Evolutionary conservation across 2,888 invertebrate species (phyloP).

Genomic region (Drosophila infuscata): DNA sequence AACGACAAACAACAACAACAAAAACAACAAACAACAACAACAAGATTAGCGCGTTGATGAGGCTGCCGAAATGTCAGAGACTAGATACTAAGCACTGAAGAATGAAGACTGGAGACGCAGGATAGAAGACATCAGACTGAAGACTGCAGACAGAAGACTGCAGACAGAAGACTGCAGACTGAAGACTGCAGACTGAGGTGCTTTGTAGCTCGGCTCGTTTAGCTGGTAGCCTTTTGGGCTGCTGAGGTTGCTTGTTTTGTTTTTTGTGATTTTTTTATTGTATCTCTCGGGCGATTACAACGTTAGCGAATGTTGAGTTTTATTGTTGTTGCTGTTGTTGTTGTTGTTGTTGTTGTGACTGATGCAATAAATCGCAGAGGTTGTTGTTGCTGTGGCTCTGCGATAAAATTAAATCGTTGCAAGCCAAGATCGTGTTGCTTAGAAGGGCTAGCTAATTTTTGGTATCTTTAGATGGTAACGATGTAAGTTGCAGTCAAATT

Average conservation of each 20-base stretch:
- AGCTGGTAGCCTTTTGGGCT: constrained; percentile 59
- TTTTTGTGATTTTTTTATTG: constrained; percentile 34
- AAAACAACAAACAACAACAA: constrained; percentile 43
- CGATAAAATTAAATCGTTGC: constrained; percentile 75
- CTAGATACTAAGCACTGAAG: constrained; percentile 20
- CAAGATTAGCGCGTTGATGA: constrained; percentile 74
- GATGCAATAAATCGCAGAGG: constrained; percentile 76
- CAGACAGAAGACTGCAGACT: background rate
- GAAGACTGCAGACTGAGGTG: constrained; percentile 8
- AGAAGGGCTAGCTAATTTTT: constrained; percentile 18
- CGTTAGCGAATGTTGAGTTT: constrained; percentile 59
- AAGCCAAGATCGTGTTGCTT: constrained; percentile 57
- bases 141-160: background rate
- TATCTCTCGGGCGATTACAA: constrained; percentile 65
- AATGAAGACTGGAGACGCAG: constrained; percentile 5
- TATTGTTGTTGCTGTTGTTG: constrained; percentile 13
- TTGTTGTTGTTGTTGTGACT: constrained; percentile 35
- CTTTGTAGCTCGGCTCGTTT: constrained; percentile 44
- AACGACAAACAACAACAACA: constrained; percentile 11
- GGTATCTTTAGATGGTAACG: background rate
- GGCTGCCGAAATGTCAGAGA: constrained; percentile 64
- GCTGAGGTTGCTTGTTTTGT: constrained; percentile 74
- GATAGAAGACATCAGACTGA: background rate
- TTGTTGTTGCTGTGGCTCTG: constrained; percentile 56
- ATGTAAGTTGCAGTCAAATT: constrained; percentile 7